Evolutionary conservation across 2,888 invertebrate species (phyloP).

Genomic region (Embidobia sp.): DNA sequence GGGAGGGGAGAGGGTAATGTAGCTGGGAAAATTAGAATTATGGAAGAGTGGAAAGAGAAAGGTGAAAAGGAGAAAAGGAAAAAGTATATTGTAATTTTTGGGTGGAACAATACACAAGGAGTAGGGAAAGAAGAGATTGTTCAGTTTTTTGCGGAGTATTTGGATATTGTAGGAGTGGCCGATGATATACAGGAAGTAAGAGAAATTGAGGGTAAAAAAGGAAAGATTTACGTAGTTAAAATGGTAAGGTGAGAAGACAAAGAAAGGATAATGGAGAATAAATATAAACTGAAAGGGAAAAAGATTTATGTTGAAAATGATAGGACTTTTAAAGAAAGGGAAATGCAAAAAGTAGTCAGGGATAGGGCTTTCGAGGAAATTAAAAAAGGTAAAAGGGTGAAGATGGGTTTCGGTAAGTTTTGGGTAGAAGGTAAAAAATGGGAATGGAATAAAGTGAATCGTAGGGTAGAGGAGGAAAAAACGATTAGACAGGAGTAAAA

Average conservation of each 20-base stretch:
- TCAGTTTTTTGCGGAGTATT: background rate
- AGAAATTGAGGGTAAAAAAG: background rate
- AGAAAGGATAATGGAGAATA: constrained; percentile 3
- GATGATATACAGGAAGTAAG: background rate
- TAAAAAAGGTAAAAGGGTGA: background rate
- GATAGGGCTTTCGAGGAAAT: background rate
- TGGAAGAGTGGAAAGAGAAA: background rate
- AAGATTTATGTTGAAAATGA: constrained; percentile 7
- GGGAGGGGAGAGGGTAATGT: too few relatives aligned
- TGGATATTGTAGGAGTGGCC: background rate
- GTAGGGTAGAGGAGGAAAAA: background rate
- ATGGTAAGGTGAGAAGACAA: constrained; percentile 5
- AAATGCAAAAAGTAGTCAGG: background rate
- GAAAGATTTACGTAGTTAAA: background rate
- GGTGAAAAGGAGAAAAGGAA: constrained; percentile 1
- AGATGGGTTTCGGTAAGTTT: background rate
- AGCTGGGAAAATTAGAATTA: too few relatives aligned
- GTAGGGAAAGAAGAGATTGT: background rate
- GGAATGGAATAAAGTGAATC: background rate
- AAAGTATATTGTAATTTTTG: background rate
- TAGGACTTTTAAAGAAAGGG: constrained; percentile 6
- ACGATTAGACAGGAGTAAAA: background rate
- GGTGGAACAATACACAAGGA: background rate
- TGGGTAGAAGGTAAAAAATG: background rate
- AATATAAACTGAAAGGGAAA: background rate